These are phyloP conservation scores for Psammodynastes pulverulentus DNA, from an alignment of 2,113 vertebrate genomes.

Conservation along the genomic window DNA sequence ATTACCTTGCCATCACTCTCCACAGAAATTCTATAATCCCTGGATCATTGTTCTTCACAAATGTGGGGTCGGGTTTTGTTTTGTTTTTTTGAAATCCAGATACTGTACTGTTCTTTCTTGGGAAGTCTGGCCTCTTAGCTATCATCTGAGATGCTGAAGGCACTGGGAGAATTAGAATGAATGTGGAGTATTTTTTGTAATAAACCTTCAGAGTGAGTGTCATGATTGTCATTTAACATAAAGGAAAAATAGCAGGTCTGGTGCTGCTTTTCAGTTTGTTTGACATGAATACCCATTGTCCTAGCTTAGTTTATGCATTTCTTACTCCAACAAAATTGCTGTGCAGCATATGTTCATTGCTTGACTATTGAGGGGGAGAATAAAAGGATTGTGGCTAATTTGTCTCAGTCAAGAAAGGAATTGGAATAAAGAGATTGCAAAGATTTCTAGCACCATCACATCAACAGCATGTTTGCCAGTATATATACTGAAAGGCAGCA, in stretches of 20 bases:
- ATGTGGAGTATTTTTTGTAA: background rate
- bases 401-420: background rate
- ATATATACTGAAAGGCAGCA: background rate
- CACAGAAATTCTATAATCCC: background rate
- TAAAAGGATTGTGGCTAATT: slow-evolving; percentile 6
- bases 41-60: slow-evolving; percentile 3
- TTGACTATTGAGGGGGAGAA: background rate
- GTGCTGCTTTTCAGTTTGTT: background rate
- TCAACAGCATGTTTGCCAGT: background rate
- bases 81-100: background rate
- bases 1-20: background rate
- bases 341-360: background rate
- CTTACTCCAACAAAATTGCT: background rate
- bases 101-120: background rate
- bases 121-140: background rate
- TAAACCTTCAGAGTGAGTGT: background rate
- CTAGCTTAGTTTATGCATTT: background rate
- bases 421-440: background rate
- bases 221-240: background rate
- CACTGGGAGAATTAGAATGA: background rate
- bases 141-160: background rate
- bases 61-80: background rate
- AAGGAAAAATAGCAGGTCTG: background rate
- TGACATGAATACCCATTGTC: background rate
- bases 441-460: background rate